Evolutionary conservation across 2,797 vertebrate species (phyloP).

Genomic region (Poliocrania exsul): DNA sequence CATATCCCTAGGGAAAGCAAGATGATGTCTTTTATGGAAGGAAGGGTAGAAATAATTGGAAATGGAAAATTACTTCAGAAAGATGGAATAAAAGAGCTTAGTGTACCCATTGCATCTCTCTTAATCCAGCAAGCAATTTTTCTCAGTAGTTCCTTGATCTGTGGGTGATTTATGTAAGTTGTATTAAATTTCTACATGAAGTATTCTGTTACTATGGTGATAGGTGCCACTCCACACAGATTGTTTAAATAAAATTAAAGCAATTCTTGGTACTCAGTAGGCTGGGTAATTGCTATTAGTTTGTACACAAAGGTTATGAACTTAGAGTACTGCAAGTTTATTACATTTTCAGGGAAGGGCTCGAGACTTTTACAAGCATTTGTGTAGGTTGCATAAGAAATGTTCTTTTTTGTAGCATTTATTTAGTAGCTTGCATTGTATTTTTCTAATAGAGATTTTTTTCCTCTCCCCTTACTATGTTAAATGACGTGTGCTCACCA

Average conservation of each 20-base stretch:
- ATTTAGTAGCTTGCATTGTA: not conserved
- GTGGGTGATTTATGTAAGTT: slow-evolving; percentile 49
- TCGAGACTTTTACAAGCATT: not conserved
- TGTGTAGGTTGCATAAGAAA: not conserved
- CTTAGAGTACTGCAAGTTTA: not conserved
- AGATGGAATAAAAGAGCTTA: not conserved
- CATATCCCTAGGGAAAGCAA: slow-evolving; percentile 26
- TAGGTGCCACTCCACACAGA: slow-evolving; percentile 21
- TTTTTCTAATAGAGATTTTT: not conserved
- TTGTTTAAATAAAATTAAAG: slow-evolving; percentile 53
- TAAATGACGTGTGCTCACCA: not conserved
- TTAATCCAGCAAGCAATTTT: slow-evolving; percentile 20
- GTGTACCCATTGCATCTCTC: not conserved
- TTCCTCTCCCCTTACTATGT: not conserved
- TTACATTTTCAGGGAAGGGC: not conserved
- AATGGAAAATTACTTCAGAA: slow-evolving; percentile 25
- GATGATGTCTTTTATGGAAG: not conserved
- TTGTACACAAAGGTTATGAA: slow-evolving; percentile 38
- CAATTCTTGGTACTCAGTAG: slow-evolving; percentile 21
- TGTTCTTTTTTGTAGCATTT: not conserved
- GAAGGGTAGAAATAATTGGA: slow-evolving; percentile 29
- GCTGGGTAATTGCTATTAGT: slow-evolving; percentile 12
- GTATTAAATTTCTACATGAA: slow-evolving; percentile 43
- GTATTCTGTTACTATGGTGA: slow-evolving; percentile 60
- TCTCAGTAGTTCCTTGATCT: slow-evolving; percentile 10